Conservation (phyloP, 2,113 vertebrate species). For the Beaufortia kweichowensis region DNA sequence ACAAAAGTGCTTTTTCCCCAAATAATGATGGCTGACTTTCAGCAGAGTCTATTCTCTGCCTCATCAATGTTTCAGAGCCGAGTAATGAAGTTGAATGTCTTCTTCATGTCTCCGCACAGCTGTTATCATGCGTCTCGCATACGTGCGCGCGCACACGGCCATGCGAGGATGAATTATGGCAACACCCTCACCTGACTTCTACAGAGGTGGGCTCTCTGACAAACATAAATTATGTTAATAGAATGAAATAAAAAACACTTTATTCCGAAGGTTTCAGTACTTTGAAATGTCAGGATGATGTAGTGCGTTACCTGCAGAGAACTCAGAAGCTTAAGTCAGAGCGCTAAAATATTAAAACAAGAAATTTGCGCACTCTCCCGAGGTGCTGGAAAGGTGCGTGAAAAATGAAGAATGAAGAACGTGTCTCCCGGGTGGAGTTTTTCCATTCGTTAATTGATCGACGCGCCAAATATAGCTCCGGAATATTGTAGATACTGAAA, state of each 20-base stretch:
- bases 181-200: conserved; percentile 53
- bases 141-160: conserved; percentile 35
- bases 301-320: conserved; percentile 73
- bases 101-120: conserved; percentile 44
- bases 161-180: conserved; percentile 62
- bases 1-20: conserved; percentile 20
- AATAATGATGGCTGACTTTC: conserved; percentile 43
- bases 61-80: conserved; percentile 55
- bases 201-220: conserved; percentile 64
- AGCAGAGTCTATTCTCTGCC: conserved; percentile 48
- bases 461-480: conserved; percentile 61
- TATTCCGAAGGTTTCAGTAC: conserved; percentile 76
- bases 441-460: conserved; percentile 73
- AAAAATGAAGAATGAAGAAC: conserved; percentile 66
- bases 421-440: conserved; percentile 70
- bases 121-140: conserved; percentile 41
- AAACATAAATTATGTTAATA: conserved; percentile 80
- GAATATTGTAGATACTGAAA: conserved; percentile 68
- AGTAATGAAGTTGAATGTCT: conserved; percentile 56
- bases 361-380: conserved; percentile 67
- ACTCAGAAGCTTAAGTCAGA: conserved; percentile 74
- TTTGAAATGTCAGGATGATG: conserved; percentile 78
- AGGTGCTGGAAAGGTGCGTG: conserved; percentile 60
- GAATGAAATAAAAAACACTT: conserved; percentile 80
- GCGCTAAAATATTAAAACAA: conserved; percentile 80